Percentiles rank a stretch among this genome's conserved stretches.
phyloP scores from a whole-genome alignment of 2,797 vertebrate species.

The Forpus xanthops region DNA sequence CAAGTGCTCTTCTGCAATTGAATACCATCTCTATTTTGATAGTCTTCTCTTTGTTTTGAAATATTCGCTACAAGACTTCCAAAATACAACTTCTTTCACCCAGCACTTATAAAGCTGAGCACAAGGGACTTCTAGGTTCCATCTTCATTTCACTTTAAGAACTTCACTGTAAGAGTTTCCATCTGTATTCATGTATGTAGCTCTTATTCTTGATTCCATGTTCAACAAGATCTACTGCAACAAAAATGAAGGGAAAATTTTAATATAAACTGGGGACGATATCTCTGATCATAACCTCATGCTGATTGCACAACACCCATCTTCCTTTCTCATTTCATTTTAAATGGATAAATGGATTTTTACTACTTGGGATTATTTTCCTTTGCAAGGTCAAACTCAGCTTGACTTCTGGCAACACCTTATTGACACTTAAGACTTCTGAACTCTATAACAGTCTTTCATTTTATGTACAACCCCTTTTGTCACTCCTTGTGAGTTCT shows the following conservation, averaged over 20 bases:
- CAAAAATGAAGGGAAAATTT: background rate
- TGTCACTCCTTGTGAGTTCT: background rate
- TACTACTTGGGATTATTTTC: background rate
- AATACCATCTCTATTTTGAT: background rate
- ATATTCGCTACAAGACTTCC: background rate
- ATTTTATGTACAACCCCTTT: background rate
- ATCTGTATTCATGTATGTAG: background rate
- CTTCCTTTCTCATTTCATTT: background rate
- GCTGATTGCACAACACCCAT: background rate
- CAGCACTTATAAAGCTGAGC: background rate
- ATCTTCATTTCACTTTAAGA: background rate
- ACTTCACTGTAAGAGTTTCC: background rate
- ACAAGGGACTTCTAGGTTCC: background rate
- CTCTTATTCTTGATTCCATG: background rate
- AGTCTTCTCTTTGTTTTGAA: background rate
- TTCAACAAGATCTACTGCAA: background rate
- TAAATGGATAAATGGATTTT: background rate
- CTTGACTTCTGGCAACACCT: conserved; percentile 12
- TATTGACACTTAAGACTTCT: background rate
- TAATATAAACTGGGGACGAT: background rate
- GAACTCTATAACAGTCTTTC: background rate
- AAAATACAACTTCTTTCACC: background rate
- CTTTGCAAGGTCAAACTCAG: conserved; percentile 31
- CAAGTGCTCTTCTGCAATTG: background rate
- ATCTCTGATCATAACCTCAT: background rate